Evolutionary conservation across 1,140 invertebrate species (phyloP), one percentile per base, ranked within the genome.

Genomic region (Euwallacea similis): DNA sequence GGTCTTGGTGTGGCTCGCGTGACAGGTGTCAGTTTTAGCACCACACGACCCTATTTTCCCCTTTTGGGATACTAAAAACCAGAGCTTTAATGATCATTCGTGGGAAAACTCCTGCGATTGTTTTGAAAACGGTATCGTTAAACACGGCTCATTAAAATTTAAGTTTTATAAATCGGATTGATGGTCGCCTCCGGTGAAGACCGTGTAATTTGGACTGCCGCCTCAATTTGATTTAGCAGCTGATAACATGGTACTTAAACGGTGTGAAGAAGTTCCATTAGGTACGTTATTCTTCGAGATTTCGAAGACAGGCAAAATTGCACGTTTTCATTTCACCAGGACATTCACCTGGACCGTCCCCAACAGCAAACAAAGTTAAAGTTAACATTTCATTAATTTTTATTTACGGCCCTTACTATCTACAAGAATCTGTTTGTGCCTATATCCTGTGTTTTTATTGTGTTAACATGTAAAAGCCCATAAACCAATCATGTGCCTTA

Each of bases 1-100:
- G n/a, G 56, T 41, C 56, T 41, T 59, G 15, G 16, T 59, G 21
- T 59, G 42, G 21, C 44, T 62, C 13, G 42, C 60, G 16, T 62
- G 60, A 62, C 60, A 62, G 42, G 42, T 62, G 60, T 42, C 60
- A 62, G 60, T 62, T 62, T 62, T 62, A 62, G 60, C 60, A 62
- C 42, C 42, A 42, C 42, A n/a, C 4, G 13, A 44, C 60, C 13
- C 42, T 62, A 62, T 62, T 62, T 62, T 16, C 7, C 8, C 54
- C 11, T 7, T 50, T 33, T 4, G 21, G 21, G 21, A 4, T 33
- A 33, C 46, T 50, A 50, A 50, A 50, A 11, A 2, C 0, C 2
- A 2, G 46, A 50, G 46, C 6, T 7, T 50, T 33, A 13, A 13
- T 13, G 46, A 10, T 7, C 46, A 0, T 11, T 50, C 13, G 46